Percentiles rank a stretch among this genome's conserved stretches.
phyloP scores from a whole-genome alignment of 2,113 vertebrate genomes.

The Danionella cerebrum region DNA sequence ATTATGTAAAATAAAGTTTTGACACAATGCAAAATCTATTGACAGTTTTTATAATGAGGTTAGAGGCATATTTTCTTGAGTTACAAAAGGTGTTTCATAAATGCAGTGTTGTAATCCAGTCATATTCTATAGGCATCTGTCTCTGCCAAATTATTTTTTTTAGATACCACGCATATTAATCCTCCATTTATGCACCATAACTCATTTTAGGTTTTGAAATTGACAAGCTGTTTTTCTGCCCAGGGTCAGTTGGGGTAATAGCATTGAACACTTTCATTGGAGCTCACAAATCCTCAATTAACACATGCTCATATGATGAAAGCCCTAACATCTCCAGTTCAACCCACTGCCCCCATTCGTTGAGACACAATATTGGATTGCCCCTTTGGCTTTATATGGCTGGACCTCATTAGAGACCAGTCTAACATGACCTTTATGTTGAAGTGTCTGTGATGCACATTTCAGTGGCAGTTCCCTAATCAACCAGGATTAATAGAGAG shows the following conservation, averaged over 20 bases:
- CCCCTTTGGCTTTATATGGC: slow-evolving; percentile 50
- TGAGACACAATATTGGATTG: slow-evolving; percentile 56
- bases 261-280: slow-evolving; percentile 42
- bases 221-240: neutral
- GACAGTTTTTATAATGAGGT: too few relatives aligned
- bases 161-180: neutral
- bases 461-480: slow-evolving; percentile 42
- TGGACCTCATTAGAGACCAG: slow-evolving; percentile 53
- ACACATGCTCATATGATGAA: slow-evolving; percentile 42
- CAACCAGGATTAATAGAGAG: slow-evolving; percentile 48
- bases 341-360: neutral
- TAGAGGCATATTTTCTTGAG: too few relatives aligned
- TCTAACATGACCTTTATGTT: slow-evolving; percentile 43
- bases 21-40: too few relatives aligned
- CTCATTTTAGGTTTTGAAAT: neutral
- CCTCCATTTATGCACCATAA: neutral
- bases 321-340: neutral
- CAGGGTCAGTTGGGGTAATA: slow-evolving; percentile 36
- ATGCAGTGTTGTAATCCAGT: too few relatives aligned
- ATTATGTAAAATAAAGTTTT: too few relatives aligned
- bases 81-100: neutral
- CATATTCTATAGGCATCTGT: neutral
- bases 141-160: neutral
- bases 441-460: slow-evolving; percentile 33
- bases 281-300: slow-evolving; percentile 42